Percentiles rank a stretch among this genome's conserved stretches.
phyloP scores from a whole-genome alignment of 2,113 vertebrate genomes.

The Meriones unguiculatus region DNA sequence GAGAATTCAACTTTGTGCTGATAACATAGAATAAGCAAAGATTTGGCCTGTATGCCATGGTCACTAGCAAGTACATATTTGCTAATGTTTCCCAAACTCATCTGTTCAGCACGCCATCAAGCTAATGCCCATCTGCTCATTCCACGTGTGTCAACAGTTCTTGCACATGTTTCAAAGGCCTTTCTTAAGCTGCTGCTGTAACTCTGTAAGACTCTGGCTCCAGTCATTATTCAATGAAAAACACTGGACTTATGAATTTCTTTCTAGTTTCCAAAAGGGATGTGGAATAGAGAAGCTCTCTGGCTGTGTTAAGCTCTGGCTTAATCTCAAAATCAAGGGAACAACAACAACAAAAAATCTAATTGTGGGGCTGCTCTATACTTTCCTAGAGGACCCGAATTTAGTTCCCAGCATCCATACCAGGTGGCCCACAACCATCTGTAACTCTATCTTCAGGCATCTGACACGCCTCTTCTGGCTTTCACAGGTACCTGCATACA shows the following conservation, averaged over 20 bases:
- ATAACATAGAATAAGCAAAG: conserved; percentile 25
- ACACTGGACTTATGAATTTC: background rate
- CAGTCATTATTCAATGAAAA: background rate
- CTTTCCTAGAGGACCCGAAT: background rate
- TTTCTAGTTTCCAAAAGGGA: background rate
- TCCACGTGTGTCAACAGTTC: background rate
- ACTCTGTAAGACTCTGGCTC: background rate
- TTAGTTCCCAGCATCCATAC: background rate
- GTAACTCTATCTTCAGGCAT: background rate
- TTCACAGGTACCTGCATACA: background rate
- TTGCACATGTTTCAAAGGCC: background rate
- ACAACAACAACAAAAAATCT: background rate
- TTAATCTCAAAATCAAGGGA: background rate
- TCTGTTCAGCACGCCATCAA: conserved; percentile 37
- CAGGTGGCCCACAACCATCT: background rate
- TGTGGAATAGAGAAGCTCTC: background rate
- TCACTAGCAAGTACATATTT: conserved; percentile 52
- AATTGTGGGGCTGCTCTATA: background rate
- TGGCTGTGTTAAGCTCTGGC: background rate
- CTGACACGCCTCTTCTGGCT: background rate
- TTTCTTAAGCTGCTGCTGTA: background rate
- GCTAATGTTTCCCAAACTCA: background rate
- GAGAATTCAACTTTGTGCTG: conserved; percentile 11
- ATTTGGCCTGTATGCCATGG: conserved; percentile 4
- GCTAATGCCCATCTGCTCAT: background rate